phyloP scores from a whole-genome alignment of 2,888 invertebrate genomes.

The Drosophila recens region DNA sequence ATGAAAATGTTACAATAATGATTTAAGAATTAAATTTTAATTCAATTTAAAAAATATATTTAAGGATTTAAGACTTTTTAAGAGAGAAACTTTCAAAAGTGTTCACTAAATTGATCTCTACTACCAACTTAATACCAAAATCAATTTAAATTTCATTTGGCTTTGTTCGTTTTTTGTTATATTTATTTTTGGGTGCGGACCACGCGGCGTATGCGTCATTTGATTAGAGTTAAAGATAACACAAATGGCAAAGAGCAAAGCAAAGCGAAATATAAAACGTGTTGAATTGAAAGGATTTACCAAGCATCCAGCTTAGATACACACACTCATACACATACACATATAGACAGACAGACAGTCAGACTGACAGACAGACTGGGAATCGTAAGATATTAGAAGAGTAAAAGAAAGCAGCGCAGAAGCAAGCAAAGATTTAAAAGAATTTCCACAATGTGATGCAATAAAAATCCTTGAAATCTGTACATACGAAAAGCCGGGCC shows the following conservation, averaged over 20 bases:
- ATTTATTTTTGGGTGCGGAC: neutral
- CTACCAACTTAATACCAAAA: constrained; percentile 4
- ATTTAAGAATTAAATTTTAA: neutral
- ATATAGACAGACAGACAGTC: constrained; percentile 19
- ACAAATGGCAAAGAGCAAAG: constrained; percentile 32
- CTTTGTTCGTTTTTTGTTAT: constrained; percentile 1
- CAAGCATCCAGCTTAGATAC: constrained; percentile 30
- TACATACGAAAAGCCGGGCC: constrained; percentile 51
- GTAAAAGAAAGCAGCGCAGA: constrained; percentile 75
- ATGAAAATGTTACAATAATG: neutral
- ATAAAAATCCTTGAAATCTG: constrained; percentile 81
- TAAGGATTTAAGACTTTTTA: too few relatives aligned
- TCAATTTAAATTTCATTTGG: constrained; percentile 17
- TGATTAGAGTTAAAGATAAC: constrained; percentile 32
- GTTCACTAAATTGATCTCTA: neutral
- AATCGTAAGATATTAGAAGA: constrained; percentile 72
- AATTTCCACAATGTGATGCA: constrained; percentile 81
- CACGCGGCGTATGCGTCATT: constrained; percentile 63
- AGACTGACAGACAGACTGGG: constrained; percentile 18
- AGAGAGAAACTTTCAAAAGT: too few relatives aligned
- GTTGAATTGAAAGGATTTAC: constrained; percentile 61
- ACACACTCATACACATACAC: constrained; percentile 29
- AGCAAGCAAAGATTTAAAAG: constrained; percentile 82
- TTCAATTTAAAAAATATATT: neutral
- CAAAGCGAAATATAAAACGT: constrained; percentile 55